Evolutionary conservation across 2,888 invertebrate species (phyloP), one percentile per base, ranked within the genome.

Genomic region (Perizoma affinitatum): DNA sequence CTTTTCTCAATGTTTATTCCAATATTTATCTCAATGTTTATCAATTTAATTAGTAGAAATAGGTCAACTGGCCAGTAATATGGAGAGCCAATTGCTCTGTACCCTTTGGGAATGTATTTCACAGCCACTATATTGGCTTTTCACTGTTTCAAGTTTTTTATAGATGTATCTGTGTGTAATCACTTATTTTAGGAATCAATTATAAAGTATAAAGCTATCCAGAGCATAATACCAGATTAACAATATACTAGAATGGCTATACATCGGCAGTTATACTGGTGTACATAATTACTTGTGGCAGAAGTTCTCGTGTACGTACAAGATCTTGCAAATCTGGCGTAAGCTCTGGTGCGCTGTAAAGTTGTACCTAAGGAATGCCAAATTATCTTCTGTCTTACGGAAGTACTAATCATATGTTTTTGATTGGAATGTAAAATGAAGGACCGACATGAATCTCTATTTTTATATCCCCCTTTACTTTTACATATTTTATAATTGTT

Each of bases 321-420:
- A n/a, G n/a, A 22, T 22, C 22, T 22, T 22, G 22, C 22, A 3
- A 22, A 22, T 22, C 22, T 22, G 22, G 22, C 22, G 22, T 3
- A 22, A 22, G 22, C 22, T 22, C 22, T 22, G 22, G 22, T 2
- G 22, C 22, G 22, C 22, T 49, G 11, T 60, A 52, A 42, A 7
- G 7, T 59, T 51, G 43, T 55, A 48, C 49, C 54, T 59, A 48
- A 56, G 52, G 43, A 22, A 60, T 57, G 63, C 60, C 63, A 63
- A 63, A 63, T 56, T 44, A 42, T 50, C 49, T 50, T 55, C 57
- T 22, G 51, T 52, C 54, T 52, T 44, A 46, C 46, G n/a, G 43
- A 42, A 51, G 47, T 44, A 48, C 11, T 2, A 6, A 8, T 38
- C 38, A 43, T 46, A 11, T 38, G 44, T 58, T 10, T 43, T 43